Evolutionary conservation across 2,797 vertebrate genomes (phyloP).

Genomic region (Pangasius macronema): DNA sequence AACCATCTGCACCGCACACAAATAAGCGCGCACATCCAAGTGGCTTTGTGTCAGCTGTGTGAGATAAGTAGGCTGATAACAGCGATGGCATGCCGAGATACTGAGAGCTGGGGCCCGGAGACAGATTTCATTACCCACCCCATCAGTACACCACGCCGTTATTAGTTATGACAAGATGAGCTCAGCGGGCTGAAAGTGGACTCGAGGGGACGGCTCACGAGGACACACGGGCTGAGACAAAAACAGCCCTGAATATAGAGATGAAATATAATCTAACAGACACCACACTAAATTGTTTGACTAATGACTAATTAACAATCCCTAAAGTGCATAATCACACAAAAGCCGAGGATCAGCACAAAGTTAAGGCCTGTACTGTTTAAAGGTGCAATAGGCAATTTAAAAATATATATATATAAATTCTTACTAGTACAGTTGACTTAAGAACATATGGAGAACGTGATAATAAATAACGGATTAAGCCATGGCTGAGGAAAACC

Average conservation of each 20-base stretch:
- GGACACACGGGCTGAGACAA: background rate
- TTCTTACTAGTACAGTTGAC: too few relatives aligned
- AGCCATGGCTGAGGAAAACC: too few relatives aligned
- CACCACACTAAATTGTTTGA: background rate
- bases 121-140: constrained; percentile 32
- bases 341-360: too few relatives aligned
- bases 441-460: too few relatives aligned
- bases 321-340: too few relatives aligned
- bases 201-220: background rate
- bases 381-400: too few relatives aligned
- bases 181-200: constrained; percentile 8
- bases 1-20: background rate
- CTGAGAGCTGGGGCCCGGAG: background rate
- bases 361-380: too few relatives aligned
- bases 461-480: too few relatives aligned
- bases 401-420: too few relatives aligned
- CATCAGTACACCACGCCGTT: constrained; percentile 26
- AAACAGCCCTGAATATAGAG: background rate
- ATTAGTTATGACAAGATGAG: constrained; percentile 27
- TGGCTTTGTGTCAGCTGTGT: constrained; percentile 3
- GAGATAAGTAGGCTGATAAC: constrained; percentile 40
- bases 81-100: constrained; percentile 8
- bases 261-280: background rate
- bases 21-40: background rate
- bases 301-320: too few relatives aligned